Percentiles rank a stretch among this genome's conserved stretches.
Conservation (phyloP, 37 sponge, comb jelly and placozoan species). For the Petrosia ficiformis region DNA sequence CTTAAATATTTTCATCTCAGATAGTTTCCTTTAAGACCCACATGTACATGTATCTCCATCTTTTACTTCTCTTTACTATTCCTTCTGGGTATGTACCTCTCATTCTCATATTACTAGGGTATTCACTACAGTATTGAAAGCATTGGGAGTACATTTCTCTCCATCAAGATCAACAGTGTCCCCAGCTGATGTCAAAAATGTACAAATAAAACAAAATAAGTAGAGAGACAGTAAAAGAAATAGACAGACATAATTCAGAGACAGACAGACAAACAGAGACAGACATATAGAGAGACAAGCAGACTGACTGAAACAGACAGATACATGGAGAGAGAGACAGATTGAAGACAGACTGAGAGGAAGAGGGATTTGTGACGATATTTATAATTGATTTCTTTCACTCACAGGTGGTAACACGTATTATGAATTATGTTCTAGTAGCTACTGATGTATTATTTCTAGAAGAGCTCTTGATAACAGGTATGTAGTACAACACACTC, state of each 20-base stretch:
- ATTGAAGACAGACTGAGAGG: too few species aligned
- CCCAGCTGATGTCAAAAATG: conserved; percentile 45
- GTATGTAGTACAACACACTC: too few species aligned
- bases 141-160: conserved; percentile 60
- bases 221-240: not conserved
- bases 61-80: not conserved
- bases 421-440: conserved; percentile 41
- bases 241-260: not conserved
- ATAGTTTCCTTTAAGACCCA: too few species aligned
- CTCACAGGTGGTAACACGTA: conserved; percentile 44
- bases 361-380: too few species aligned
- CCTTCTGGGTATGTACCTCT: not conserved
- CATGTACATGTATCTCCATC: not conserved
- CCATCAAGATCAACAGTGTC: conserved; percentile 56
- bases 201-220: conserved; percentile 5
- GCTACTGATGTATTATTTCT: conserved; percentile 52
- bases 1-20: too few species aligned
- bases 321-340: too few species aligned
- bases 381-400: not conserved
- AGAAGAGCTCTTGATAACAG: conserved; percentile 72
- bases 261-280: not conserved
- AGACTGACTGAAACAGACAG: not conserved
- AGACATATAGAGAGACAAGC: not conserved
- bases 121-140: conserved; percentile 73
- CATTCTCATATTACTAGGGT: conserved; percentile 23